Base-by-base conservation (phyloP, 2,113 vertebrate species). In the Eulacestoma nigropectus region DNA sequence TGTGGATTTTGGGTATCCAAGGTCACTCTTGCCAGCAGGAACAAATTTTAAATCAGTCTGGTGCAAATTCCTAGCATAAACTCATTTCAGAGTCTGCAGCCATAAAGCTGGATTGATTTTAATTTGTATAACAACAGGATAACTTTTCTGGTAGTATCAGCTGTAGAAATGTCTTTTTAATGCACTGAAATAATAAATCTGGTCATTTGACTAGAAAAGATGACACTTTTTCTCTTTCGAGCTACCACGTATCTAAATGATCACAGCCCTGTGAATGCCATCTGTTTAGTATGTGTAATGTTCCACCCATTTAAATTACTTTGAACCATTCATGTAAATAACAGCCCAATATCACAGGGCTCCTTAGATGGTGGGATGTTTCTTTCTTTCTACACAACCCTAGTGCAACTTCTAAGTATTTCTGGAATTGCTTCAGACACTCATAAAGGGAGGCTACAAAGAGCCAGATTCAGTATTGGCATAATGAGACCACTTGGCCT, bases 401-500 rank as follows among this genome's bases (percentile, higher is more conserved):
- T 37, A 68, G 13, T 25, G 14, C 39, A 47, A 26, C 27, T 92
- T 89, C 37, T 86, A 78, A 95, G 87, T 84, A 81, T 78, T 91
- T 95, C 88, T 89, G 64, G 83, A 91, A 90, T 92, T 72, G 37
- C 50, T 95, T 93, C 88, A 96, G 69, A 30, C 12, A 25, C 37
- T 90, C 32, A 26, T 65, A 84, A 84, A 92, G 11, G 32, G 73
- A 92, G 46, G 37, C 56, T 90, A 78, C 79, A 87, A 68, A 90
- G 86, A 84, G 88, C 60, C 86, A 79, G 86, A 78, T 68, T 89
- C 85, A 89, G 49, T 57, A 42, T 12, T 90, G 84, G 77, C 60
- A 56, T 63, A 83, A 83, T 90, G 83, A 93, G 83, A 88, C 81
- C 86, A 57, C 83, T 92, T 91, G 92, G 85, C 76, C 53, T 89